Conservation (phyloP, 2,113 vertebrate species). For the Nesogale talazaci region DNA sequence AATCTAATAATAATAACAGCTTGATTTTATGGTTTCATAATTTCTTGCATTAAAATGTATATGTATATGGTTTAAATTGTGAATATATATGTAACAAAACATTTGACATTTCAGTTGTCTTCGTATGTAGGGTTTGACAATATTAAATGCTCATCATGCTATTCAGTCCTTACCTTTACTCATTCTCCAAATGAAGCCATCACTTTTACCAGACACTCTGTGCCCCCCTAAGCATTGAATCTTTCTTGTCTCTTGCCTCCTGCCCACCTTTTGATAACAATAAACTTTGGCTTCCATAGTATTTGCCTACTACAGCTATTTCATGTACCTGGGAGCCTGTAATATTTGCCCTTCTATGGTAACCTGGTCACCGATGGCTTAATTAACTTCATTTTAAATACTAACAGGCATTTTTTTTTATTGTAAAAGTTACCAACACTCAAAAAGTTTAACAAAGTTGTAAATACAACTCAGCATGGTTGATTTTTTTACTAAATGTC, state of each 20-base stretch:
- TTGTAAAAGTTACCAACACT: constrained; percentile 12
- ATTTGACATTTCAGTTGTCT: background rate
- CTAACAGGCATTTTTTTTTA: constrained; percentile 16
- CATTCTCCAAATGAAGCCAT: background rate
- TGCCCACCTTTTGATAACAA: background rate
- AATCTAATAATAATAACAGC: background rate
- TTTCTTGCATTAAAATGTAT: background rate
- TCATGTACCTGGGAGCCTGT: background rate
- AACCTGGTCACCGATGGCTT: constrained; percentile 30
- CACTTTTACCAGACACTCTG: background rate
- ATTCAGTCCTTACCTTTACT: background rate
- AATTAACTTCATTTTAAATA: background rate
- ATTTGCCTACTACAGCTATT: background rate
- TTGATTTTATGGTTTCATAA: constrained; percentile 26
- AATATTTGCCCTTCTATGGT: background rate
- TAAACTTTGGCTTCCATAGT: background rate
- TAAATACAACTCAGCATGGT: constrained; percentile 29
- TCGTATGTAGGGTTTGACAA: background rate
- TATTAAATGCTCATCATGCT: background rate
- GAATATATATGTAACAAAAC: background rate
- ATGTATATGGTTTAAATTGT: background rate
- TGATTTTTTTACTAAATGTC: background rate
- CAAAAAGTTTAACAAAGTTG: constrained; percentile 21
- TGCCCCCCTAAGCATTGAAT: background rate
- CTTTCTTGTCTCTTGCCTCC: background rate